Conservation (phyloP, 30 jellyfish, hydroid and myxozoan species). For the Aurelia sp. region DNA sequence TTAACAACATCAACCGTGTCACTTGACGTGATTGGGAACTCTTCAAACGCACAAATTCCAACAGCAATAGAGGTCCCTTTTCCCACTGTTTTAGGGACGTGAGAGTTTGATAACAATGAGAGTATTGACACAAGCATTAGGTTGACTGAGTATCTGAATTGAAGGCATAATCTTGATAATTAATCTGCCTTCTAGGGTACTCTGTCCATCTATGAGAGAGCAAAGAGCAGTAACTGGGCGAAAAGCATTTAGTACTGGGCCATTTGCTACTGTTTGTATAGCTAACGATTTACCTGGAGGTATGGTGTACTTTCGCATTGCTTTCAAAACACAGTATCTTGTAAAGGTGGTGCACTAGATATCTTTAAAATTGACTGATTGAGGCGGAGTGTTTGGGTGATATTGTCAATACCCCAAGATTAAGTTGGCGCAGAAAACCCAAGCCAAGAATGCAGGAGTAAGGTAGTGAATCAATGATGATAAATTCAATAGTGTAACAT, state of each 20-base stretch:
- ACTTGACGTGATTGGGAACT: not conserved
- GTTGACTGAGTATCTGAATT: slow-evolving; percentile 13
- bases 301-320: slow-evolving; percentile 14
- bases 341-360: slow-evolving; percentile 13
- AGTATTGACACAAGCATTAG: too few relatives aligned
- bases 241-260: slow-evolving; percentile 20
- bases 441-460: slow-evolving; percentile 58
- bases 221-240: slow-evolving; percentile 21
- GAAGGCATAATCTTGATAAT: slow-evolving; percentile 14
- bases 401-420: slow-evolving; percentile 35
- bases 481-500: slow-evolving; percentile 19
- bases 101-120: too few relatives aligned
- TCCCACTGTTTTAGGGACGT: slow-evolving; percentile 1
- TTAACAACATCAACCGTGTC: slow-evolving; percentile 21
- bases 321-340: not conserved
- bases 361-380: slow-evolving; percentile 22
- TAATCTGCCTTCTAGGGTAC: slow-evolving; percentile 17
- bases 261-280: not conserved
- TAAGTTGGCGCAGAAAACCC: slow-evolving; percentile 27
- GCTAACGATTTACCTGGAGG: slow-evolving; percentile 15
- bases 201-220: slow-evolving; percentile 38
- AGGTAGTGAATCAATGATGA: slow-evolving; percentile 40
- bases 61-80: not conserved
- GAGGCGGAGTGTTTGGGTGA: slow-evolving; percentile 36
- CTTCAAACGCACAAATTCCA: slow-evolving; percentile 30